Evolutionary conservation across 2,113 vertebrate species (phyloP).

Genomic region (Brienomyrus longianalis): DNA sequence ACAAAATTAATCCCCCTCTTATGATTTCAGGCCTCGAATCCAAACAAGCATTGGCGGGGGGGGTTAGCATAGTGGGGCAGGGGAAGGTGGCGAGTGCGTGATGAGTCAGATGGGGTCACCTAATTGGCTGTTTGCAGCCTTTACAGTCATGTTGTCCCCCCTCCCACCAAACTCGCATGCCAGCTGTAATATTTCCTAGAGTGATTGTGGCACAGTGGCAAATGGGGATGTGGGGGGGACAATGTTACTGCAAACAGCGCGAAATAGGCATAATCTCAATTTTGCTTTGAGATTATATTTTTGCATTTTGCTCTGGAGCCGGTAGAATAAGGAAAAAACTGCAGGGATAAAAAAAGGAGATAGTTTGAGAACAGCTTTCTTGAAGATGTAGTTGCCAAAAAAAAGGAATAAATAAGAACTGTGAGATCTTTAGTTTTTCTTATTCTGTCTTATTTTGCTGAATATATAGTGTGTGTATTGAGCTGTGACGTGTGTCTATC

Average conservation of each 20-base stretch:
- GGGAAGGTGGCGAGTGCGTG: neutral
- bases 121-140: neutral
- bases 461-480: neutral
- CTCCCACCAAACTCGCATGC: neutral
- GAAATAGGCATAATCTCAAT: neutral
- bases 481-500: neutral
- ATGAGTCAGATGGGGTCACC: neutral
- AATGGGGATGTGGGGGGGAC: constrained; percentile 24
- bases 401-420: neutral
- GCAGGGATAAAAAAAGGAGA: neutral
- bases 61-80: neutral
- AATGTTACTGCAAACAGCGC: neutral
- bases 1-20: constrained; percentile 30
- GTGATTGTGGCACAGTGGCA: constrained; percentile 5
- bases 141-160: neutral
- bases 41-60: constrained; percentile 20
- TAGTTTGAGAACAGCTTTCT: neutral
- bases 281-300: neutral
- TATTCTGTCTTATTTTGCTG: neutral
- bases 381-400: neutral
- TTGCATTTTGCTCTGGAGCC: neutral
- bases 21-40: neutral
- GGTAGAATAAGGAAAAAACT: neutral
- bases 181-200: neutral
- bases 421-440: neutral